Evolutionary conservation across 2,888 invertebrate species (phyloP), one percentile per base, ranked within the genome.

Genomic region (Ceriagrion tenellum): DNA sequence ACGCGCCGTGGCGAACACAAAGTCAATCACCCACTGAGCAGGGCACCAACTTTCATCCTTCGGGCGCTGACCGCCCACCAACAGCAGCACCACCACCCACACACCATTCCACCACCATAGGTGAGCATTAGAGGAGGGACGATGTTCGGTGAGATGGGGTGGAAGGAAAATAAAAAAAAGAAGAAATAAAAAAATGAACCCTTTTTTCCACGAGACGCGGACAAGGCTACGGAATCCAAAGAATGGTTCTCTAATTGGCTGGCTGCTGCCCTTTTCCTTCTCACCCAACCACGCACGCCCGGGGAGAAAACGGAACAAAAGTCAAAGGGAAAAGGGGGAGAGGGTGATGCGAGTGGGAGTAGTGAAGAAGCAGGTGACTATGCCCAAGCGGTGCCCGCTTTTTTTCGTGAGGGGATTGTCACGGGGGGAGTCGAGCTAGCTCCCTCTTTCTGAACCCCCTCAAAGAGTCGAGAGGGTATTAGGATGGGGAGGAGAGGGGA

Each of bases 181-280:
- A 81, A n/a, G n/a, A 69, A 69, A 69, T 8, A 69, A 16, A 81
- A 81, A 81, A 35, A 81, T 16, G 91, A 55, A 74, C 12, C 40
- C 40, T 26, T n/a, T 93, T 93, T 74, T 69, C 93, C 40, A 40
- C 47, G 93, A 55, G 47, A 69, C 69, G 69, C 93, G 93, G 55
- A 93, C 93, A 93, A 93, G 93, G 93, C 93, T 93, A 40, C 93
- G 93, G 93, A 93, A 93, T 93, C 93, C 69, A 63, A 47, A 74
- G 93, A 93, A 93, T 93, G 93, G 93, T 40, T 74, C 93, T 93
- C 93, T 93, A 93, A 93, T 93, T 93, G 93, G 93, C 93, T 93
- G 91, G 47, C 47, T 47, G 47, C 47, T 47, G 47, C 91, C 93
- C 93, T 74, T 93, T 63, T 93, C 69, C 93, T 47, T 47, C 47